A percentile compares a stretch with the other conserved stretches of the same genome.
Conservation (phyloP, 1,140 invertebrate genomes). For the Hyposmocoma kahamanoa region DNA sequence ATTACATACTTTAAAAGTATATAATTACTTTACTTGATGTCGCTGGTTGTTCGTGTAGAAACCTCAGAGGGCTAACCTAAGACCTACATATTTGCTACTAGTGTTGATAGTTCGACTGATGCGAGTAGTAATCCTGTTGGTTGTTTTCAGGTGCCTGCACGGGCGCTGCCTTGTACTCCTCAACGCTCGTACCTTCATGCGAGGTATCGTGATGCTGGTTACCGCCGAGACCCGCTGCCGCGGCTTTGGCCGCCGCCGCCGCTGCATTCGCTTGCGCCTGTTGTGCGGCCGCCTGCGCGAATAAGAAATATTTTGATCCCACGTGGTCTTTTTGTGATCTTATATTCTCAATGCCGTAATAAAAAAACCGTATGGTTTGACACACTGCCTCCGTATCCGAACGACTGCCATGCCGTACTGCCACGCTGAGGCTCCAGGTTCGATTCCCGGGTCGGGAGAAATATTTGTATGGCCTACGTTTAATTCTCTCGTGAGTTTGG, state of each 20-base stretch:
- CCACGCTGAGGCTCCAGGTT: too few species aligned
- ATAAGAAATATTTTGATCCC: too few species aligned
- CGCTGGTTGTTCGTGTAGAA: background rate
- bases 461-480: too few species aligned
- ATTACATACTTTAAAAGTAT: background rate
- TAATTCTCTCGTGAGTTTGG: too few species aligned
- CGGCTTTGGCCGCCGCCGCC: constrained; percentile 58
- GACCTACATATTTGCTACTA: constrained; percentile 48
- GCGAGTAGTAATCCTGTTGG: constrained; percentile 34
- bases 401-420: too few species aligned
- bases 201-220: constrained; percentile 37
- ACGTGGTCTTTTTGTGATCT: too few species aligned
- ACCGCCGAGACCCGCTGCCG: constrained; percentile 32
- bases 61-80: constrained; percentile 14
- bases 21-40: background rate
- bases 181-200: constrained; percentile 61
- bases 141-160: constrained; percentile 26
- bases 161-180: constrained; percentile 42
- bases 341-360: background rate
- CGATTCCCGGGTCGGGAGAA: too few species aligned
- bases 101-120: constrained; percentile 56
- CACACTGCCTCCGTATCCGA: too few species aligned
- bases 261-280: constrained; percentile 58
- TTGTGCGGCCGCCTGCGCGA: constrained; percentile 48
- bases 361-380: too few species aligned